Evolutionary conservation across 2,888 invertebrate genomes (phyloP).

Genomic region (Boloria selene): DNA sequence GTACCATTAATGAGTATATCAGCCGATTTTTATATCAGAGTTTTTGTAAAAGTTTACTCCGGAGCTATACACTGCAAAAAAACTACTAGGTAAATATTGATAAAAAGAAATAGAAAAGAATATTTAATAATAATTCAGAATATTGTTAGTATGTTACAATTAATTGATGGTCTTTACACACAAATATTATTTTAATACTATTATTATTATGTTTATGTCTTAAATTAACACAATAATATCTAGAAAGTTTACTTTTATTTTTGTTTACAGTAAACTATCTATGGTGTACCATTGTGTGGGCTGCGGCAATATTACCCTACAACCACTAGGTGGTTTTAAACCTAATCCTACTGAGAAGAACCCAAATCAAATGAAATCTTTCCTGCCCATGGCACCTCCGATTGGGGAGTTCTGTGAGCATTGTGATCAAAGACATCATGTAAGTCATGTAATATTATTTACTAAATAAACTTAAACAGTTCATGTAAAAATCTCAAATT

Average conservation of each 20-base stretch:
- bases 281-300: slow-evolving; percentile 95
- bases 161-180: no score
- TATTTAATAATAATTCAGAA: no score
- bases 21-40: slow-evolving; percentile 97
- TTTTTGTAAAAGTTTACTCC: slow-evolving; percentile 92
- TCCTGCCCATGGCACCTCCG: slow-evolving; percentile 86
- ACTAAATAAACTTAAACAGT: no score
- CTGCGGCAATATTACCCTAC: slow-evolving; percentile 90
- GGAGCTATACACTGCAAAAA: slow-evolving; percentile 93
- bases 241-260: not conserved
- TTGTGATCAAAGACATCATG: slow-evolving; percentile 89
- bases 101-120: no score
- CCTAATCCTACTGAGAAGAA: slow-evolving; percentile 82
- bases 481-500: no score
- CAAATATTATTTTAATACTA: no score
- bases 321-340: slow-evolving; percentile 87
- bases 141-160: no score
- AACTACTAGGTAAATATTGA: slow-evolving; percentile 85
- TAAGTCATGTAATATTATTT: slow-evolving; percentile 59
- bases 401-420: slow-evolving; percentile 86
- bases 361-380: slow-evolving; percentile 81
- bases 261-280: slow-evolving; percentile 87
- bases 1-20: slow-evolving; percentile 95
- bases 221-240: not conserved
- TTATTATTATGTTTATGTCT: no score